These are phyloP conservation scores for Chelmon rostratus DNA, from an alignment of 2,797 vertebrate genomes.

Conservation along the genomic window DNA sequence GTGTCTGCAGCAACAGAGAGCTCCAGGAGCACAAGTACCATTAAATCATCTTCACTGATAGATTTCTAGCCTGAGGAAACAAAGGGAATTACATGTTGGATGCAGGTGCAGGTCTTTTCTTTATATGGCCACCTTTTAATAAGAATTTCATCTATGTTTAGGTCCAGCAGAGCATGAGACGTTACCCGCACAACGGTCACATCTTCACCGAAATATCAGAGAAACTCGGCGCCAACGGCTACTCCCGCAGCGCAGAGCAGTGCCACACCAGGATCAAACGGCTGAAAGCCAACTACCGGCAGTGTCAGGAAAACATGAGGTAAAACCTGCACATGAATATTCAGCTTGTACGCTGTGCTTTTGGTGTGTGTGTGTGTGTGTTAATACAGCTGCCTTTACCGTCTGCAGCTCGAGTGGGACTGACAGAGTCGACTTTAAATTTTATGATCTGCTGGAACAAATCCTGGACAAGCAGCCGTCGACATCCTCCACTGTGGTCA, in stretches of 20 bases:
- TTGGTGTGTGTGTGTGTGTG: no score
- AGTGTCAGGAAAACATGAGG: conserved; percentile 82
- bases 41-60: no score
- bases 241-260: conserved; percentile 79
- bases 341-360: background rate
- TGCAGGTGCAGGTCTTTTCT: background rate
- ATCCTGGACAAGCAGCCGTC: conserved; percentile 83
- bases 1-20: no score
- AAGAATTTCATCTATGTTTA: conserved; percentile 18
- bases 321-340: conserved; percentile 2
- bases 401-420: conserved; percentile 69
- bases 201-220: conserved; percentile 81
- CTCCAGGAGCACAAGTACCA: no score
- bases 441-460: conserved; percentile 83
- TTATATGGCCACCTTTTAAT: background rate
- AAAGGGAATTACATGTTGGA: no score
- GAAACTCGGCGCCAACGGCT: conserved; percentile 77
- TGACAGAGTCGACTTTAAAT: conserved; percentile 81
- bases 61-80: no score
- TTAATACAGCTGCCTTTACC: accelerated
- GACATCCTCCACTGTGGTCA: conserved; percentile 52
- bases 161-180: conserved; percentile 78
- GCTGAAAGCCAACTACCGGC: conserved; percentile 81
- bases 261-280: conserved; percentile 86
- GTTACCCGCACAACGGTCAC: conserved; percentile 83